Percentiles rank a stretch among this genome's conserved stretches.
Evolutionary conservation across 2,113 vertebrate genomes (phyloP).

Genomic region (Amphilophus citrinellus): DNA sequence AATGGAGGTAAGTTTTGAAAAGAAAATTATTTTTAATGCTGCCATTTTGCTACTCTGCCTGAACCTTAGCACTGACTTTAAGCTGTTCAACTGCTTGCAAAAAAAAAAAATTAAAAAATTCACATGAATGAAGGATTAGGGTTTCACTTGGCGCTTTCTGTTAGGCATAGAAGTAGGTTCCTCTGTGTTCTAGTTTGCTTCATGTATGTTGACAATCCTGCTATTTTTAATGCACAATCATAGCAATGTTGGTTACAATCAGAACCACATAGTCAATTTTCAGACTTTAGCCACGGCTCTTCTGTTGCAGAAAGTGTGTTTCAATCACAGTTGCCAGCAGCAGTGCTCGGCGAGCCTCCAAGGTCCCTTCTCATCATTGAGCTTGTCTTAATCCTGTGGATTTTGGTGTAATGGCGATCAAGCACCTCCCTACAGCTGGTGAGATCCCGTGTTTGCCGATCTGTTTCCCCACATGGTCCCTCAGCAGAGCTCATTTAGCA

Average conservation of each 20-base stretch:
- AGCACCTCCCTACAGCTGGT: constrained; percentile 43
- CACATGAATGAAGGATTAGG: not conserved
- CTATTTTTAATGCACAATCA: not conserved
- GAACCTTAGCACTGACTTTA: not conserved
- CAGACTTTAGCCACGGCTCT: not conserved
- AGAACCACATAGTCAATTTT: not conserved
- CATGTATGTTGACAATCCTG: too few relatives aligned
- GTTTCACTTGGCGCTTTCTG: not conserved
- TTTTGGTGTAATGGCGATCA: constrained; percentile 45
- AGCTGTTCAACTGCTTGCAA: not conserved
- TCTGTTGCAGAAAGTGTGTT: not conserved
- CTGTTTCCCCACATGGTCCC: constrained; percentile 65
- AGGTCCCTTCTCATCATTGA: constrained; percentile 16
- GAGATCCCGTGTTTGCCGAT: constrained; percentile 53
- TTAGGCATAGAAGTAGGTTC: not conserved
- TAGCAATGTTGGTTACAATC: not conserved
- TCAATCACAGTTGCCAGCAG: not conserved
- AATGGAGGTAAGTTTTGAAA: not conserved
- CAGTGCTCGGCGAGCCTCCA: not conserved
- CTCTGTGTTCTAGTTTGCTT: too few relatives aligned
- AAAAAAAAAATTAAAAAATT: not conserved
- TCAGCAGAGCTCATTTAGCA: constrained; percentile 71
- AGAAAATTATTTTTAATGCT: not conserved
- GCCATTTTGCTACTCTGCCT: not conserved
- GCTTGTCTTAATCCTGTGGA: constrained; percentile 56